Conservation (phyloP, 2,113 vertebrate species). For the Daboia siamensis region DNA sequence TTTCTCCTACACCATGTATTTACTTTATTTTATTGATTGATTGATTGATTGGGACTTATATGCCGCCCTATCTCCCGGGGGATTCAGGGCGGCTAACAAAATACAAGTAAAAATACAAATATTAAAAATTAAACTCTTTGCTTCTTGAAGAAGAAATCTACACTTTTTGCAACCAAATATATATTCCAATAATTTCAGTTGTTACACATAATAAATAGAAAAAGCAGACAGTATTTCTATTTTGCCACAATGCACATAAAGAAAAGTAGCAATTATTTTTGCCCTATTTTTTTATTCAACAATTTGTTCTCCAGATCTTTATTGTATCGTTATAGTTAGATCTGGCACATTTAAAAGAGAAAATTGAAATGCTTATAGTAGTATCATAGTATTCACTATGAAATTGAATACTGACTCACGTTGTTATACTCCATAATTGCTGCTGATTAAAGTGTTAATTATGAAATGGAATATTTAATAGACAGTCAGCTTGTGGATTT, state of each 20-base stretch:
- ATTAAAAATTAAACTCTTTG: not conserved
- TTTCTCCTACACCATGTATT: not conserved
- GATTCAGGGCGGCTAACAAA: too few species aligned
- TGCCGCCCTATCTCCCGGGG: too few species aligned
- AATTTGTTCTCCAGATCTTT: not conserved
- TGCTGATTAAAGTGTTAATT: conserved; percentile 33
- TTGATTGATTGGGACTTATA: too few species aligned
- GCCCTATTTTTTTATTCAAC: not conserved
- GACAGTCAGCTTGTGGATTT: conserved; percentile 26
- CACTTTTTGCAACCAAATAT: not conserved
- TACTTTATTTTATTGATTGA: not conserved
- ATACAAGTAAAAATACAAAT: too few species aligned
- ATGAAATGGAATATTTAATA: conserved; percentile 20
- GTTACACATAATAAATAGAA: not conserved
- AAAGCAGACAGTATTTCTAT: not conserved
- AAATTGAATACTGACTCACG: not conserved
- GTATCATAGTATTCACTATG: not conserved
- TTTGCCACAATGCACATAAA: not conserved
- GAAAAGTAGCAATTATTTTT: not conserved
- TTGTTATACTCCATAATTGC: not conserved
- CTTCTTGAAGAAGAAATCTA: not conserved
- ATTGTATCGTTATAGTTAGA: not conserved
- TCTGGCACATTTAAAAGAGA: not conserved
- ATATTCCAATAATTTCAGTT: not conserved
- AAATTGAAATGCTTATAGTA: rapidly evolving